Evolutionary conservation across 2,113 vertebrate genomes (phyloP), one percentile per base, ranked within the genome.

Genomic region (Proteles cristata): DNA sequence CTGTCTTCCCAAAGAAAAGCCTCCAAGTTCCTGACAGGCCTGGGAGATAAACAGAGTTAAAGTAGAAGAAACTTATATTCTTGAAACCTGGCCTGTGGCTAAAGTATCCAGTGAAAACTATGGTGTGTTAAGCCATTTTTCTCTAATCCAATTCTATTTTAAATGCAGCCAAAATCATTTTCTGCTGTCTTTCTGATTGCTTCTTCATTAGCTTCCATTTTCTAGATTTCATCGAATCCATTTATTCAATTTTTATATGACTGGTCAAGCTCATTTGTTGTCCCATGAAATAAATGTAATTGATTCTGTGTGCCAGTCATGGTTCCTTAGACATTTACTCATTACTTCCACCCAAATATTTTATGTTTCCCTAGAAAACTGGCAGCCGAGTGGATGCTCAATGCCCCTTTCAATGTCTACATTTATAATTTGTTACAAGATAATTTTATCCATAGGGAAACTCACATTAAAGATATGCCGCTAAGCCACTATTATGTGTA

Each of bases 1-100:
- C 39, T 93, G 91, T 92, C 68, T 88, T 95, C 43, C 79, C 87
- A 95, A 96, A 96, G 63, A 94, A 97, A 95, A 53, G 93, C 28
- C 55, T 82, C n/a, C 92, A 45, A 94, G 80, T 92, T 83, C 94
- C n/a, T 53, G 50, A 82, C 43, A 96, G 63, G 33, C 53, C 68
- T 90, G n/a, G 35, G 7, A 95, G 45, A 92, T 85, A 93, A 90
- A 81, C 17, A 23, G n/a, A 92, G 50, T 26, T 90, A 50, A 89
- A 58, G 11, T 81, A 88, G 92, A 92, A 94, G 84, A 96, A 97
- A 96, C 74, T 92, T 93, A 82, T 7, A 68, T 82, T 89, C 61
- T 94, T 81, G 4, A 65, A 88, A 65, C 14, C 43, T 76, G 89
- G 65, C 33, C 87, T 88, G 90, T 61, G 33, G 73, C 80, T 88